A percentile compares a stretch with the other conserved stretches of the same genome.
Conservation (phyloP, 2,888 invertebrate species). For the Acanthacorydalis orientalis region DNA sequence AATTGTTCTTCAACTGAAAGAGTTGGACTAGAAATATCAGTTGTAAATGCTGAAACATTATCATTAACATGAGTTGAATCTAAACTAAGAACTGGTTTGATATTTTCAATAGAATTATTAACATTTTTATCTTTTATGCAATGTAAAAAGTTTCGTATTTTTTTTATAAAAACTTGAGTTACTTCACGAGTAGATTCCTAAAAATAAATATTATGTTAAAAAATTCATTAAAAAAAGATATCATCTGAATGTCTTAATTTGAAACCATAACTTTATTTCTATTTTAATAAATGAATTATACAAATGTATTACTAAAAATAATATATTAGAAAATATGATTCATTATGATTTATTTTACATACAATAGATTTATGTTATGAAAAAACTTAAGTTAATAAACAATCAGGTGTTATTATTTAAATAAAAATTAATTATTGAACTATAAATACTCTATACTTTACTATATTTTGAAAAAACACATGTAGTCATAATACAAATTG, state of each 20-base stretch:
- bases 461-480: no score
- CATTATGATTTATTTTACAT: no score
- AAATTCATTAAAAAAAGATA: no score
- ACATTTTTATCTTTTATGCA: slow-evolving; percentile 12
- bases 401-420: neutral
- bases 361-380: no score
- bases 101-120: neutral
- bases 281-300: no score
- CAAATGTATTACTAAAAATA: neutral
- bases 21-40: slow-evolving; percentile 12
- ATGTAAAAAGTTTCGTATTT: slow-evolving; percentile 16
- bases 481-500: no score
- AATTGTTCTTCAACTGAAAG: slow-evolving; percentile 42
- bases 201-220: neutral
- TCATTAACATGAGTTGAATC: neutral
- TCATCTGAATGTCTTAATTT: no score
- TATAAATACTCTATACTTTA: no score
- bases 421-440: neutral
- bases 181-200: slow-evolving; percentile 4
- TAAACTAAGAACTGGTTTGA: no score
- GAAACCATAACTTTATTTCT: no score
- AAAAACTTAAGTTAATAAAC: no score
- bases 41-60: neutral
- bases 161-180: slow-evolving; percentile 17
- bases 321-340: no score